Base-by-base conservation (phyloP, 2,888 invertebrate species). In the Theristus sp. region DNA sequence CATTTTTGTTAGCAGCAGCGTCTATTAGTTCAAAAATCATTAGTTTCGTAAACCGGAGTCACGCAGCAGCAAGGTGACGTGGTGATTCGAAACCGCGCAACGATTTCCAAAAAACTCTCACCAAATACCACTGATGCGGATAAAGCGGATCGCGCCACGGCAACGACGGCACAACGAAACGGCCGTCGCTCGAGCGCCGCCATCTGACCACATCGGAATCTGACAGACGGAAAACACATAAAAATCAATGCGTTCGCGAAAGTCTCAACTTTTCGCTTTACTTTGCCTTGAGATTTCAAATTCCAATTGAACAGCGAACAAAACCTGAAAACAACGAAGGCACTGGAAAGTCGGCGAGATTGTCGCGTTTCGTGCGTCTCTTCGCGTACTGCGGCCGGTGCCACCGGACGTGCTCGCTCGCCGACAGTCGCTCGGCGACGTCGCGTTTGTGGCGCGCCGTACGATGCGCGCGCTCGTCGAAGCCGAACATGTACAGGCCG, bases 121-220 rank as follows among this genome's bases (percentile, higher is more conserved):
- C 72, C 67, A 74, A 62, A 62, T 75, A 74, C 74, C 74, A 74
- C 64, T 75, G 73, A 56, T 73, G 69, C 20, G 63, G 65, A 64
- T 71, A 74, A 1, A 73, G 64, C 1, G 74, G 74, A 63, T 74
- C 74, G 17, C 65, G 64, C 60, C 68, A 74, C 22, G 72, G 72
- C 38, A 73, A 61, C 13, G 62, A 17, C 27, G 54, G 54, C 3
- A 49, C n/a, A n/a, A 49, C 24, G 6, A 17, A 17, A n/a, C 3
- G 13, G 3, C n/a, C n/a, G 20, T 24, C 3, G 6, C 24, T n/a
- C 24, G 20, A 49, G n/a, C 49, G 49, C n/a, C n/a, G 3, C n/a
- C 20, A n/a, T 49, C 38, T 6, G 10, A 13, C 17, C 38, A 38
- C 6, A n/a, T n/a, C n/a, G n/a, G n/a, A n/a, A n/a, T n/a, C n/a